phyloP scores from a whole-genome alignment of 2,797 vertebrate species.

The Acanthiza pusilla region DNA sequence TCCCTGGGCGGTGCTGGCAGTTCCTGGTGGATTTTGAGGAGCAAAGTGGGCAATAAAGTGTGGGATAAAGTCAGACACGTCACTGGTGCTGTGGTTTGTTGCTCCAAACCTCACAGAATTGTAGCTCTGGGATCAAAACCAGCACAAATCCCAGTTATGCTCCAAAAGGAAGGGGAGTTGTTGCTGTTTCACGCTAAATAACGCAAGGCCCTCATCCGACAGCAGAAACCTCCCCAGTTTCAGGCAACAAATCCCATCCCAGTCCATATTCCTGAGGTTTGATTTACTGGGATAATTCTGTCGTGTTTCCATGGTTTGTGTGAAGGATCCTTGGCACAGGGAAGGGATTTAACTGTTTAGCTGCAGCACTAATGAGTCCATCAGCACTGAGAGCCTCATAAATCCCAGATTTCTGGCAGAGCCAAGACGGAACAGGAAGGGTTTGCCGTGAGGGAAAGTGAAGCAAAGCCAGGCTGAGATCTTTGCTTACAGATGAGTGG shows the following conservation, averaged over 20 bases:
- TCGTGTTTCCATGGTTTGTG: background rate
- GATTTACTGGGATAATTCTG: conserved; percentile 1
- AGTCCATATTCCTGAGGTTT: conserved; percentile 7
- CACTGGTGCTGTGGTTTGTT: background rate
- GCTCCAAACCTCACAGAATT: background rate
- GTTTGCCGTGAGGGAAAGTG: background rate
- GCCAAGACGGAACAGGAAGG: background rate
- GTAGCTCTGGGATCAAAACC: background rate
- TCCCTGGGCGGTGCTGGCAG: background rate
- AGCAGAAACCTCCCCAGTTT: background rate
- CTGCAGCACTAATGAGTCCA: background rate
- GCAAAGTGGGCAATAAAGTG: fast-evolving
- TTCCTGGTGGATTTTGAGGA: background rate
- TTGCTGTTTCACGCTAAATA: background rate
- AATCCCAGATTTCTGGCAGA: background rate
- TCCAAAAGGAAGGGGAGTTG: background rate
- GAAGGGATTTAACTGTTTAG: background rate
- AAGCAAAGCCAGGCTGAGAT: background rate
- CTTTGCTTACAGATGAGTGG: background rate
- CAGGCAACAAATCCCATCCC: background rate
- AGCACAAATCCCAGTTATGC: background rate
- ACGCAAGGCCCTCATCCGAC: background rate
- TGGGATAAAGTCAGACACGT: fast-evolving
- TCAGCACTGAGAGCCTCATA: background rate
- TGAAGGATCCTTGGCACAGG: background rate